A percentile compares a stretch with the other conserved stretches of the same genome.
Conservation (phyloP, 2,888 invertebrate genomes). For the Xanthia togata region DNA sequence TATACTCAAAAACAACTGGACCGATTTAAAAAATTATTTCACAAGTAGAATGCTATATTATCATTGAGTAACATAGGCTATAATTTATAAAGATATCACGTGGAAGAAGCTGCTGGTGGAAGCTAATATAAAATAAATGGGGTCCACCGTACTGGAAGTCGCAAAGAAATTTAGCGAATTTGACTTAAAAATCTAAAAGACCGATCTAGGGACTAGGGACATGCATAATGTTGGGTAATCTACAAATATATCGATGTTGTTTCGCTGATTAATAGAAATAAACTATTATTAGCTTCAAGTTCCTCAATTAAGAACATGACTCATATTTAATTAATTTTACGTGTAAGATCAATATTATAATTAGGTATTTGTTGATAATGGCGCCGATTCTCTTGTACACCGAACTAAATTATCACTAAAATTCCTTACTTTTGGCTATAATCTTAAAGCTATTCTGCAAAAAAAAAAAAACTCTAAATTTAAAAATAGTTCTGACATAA, state of each 20-base stretch:
- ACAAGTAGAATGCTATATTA: too few relatives aligned
- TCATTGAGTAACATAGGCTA: too few relatives aligned
- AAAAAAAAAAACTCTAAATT: too few relatives aligned
- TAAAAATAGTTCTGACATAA: too few relatives aligned
- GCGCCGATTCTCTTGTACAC: too few relatives aligned
- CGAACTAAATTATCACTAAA: too few relatives aligned
- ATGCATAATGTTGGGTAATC: neutral
- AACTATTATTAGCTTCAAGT: slow-evolving; percentile 28
- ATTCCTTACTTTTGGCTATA: too few relatives aligned
- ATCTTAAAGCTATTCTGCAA: too few relatives aligned
- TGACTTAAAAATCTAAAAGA: neutral
- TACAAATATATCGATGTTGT: neutral
- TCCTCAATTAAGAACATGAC: slow-evolving; percentile 43
- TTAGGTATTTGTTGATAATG: neutral
- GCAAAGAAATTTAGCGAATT: neutral
- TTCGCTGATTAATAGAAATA: slow-evolving; percentile 1
- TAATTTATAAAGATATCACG: too few relatives aligned
- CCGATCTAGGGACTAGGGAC: neutral
- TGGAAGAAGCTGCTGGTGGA: too few relatives aligned
- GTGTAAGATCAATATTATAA: slow-evolving; percentile 52
- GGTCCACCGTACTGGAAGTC: neutral
- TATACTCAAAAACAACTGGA: too few relatives aligned
- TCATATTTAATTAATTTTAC: slow-evolving; percentile 43
- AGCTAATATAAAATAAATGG: neutral
- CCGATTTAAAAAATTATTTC: too few relatives aligned